These are phyloP conservation scores for Colossoma macropomum DNA, from an alignment of 2,113 vertebrate species.

Conservation along the genomic window DNA sequence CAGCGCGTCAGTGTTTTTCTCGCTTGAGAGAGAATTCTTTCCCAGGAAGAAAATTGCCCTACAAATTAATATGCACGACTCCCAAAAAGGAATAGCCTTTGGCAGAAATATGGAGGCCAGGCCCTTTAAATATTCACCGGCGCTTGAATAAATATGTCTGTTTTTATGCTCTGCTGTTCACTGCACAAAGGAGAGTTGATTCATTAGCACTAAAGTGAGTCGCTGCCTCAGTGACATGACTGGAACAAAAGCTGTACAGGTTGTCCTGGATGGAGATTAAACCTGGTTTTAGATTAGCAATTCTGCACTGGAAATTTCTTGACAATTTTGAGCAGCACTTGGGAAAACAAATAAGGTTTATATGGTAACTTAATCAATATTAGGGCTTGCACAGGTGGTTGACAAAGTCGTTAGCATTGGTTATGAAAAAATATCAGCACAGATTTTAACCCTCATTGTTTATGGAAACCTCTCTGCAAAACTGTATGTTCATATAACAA, in stretches of 20 bases:
- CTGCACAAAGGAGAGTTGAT: constrained; percentile 25
- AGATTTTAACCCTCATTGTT: no score
- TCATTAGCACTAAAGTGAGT: constrained; percentile 2
- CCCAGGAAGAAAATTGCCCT: constrained; percentile 24
- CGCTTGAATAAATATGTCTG: constrained; percentile 32
- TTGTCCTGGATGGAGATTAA: neutral
- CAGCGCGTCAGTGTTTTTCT: constrained; percentile 35
- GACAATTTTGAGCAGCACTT: neutral
- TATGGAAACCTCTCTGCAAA: no score
- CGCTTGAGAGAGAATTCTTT: constrained; percentile 37
- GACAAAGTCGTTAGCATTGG: no score
- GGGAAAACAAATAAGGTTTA: no score
- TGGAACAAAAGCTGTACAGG: neutral
- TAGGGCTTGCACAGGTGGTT: no score
- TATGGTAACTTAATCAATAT: no score
- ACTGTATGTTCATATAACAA: no score
- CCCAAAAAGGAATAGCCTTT: constrained; percentile 37
- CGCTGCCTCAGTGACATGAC: neutral
- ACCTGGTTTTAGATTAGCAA: neutral
- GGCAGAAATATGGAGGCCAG: constrained; percentile 28
- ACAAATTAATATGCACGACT: constrained; percentile 42
- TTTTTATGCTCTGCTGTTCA: constrained; percentile 23
- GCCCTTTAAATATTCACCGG: constrained; percentile 47
- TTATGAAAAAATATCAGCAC: no score
- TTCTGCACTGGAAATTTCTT: neutral